Evolutionary conservation across 2,797 vertebrate species (phyloP).

Genomic region (Lates japonicus): DNA sequence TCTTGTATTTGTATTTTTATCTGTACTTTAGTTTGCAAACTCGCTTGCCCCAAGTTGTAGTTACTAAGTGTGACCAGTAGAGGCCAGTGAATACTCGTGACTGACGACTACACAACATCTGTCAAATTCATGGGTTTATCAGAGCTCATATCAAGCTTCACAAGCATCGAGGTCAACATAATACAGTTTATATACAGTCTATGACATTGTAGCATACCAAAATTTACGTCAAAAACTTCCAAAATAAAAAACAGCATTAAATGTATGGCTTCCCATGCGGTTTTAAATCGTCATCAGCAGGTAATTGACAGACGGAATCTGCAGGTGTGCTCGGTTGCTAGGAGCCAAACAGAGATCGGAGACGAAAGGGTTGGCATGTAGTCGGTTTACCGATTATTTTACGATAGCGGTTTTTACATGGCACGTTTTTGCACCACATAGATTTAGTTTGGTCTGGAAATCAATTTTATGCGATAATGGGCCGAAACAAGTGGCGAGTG

Average conservation of each 20-base stretch:
- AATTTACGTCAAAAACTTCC: neutral
- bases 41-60: too few species aligned
- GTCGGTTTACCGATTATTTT: too few species aligned
- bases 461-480: slow-evolving; percentile 42
- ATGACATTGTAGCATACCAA: neutral
- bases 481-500: neutral
- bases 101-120: neutral
- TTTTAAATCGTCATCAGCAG: neutral
- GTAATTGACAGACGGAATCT: neutral
- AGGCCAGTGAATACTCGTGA: neutral
- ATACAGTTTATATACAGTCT: too few species aligned
- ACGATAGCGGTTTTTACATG: neutral
- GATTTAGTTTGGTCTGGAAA: too few species aligned
- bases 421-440: neutral
- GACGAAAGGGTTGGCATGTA: too few species aligned
- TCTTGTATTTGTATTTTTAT: too few species aligned
- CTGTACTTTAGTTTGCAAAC: too few species aligned
- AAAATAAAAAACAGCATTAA: neutral
- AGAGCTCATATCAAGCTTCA: neutral
- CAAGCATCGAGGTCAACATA: neutral
- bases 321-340: slow-evolving; percentile 63
- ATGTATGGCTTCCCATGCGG: too few species aligned
- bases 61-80: neutral
- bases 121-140: neutral
- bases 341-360: neutral